A percentile compares a stretch with the other conserved stretches of the same genome.
These are phyloP conservation scores for Drosophila orena DNA, from an alignment of 1,140 invertebrate genomes.

Conservation along the genomic window DNA sequence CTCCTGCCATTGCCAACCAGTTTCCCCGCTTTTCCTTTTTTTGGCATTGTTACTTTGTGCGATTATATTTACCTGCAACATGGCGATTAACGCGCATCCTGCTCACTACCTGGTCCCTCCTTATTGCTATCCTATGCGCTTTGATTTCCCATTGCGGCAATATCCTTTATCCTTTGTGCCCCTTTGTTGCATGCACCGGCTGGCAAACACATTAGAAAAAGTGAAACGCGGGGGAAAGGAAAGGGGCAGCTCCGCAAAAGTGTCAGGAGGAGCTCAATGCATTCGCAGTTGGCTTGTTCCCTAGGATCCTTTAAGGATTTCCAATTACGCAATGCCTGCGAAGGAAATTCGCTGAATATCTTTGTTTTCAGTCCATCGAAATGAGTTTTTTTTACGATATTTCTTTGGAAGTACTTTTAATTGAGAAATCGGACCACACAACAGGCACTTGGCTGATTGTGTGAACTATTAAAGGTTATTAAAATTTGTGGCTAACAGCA, in stretches of 20 bases:
- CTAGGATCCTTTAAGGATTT: slow-evolving; percentile 24
- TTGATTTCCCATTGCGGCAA: slow-evolving; percentile 59
- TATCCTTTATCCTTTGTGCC: slow-evolving; percentile 62
- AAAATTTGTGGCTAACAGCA: neutral
- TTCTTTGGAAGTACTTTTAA: slow-evolving; percentile 51
- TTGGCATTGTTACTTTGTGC: slow-evolving; percentile 63
- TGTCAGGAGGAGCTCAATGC: slow-evolving; percentile 23
- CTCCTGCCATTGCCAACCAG: slow-evolving; percentile 4
- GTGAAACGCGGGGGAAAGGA: slow-evolving; percentile 32
- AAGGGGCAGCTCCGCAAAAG: slow-evolving; percentile 19
- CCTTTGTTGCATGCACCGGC: slow-evolving; percentile 66
- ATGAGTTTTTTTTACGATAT: slow-evolving; percentile 46
- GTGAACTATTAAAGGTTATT: neutral
- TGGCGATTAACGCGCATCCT: slow-evolving; percentile 65
- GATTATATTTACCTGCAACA: slow-evolving; percentile 69
- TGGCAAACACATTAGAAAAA: slow-evolving; percentile 63
- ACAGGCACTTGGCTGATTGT: slow-evolving; percentile 1
- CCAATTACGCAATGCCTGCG: slow-evolving; percentile 51
- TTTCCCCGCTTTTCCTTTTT: slow-evolving; percentile 14
- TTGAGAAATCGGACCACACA: slow-evolving; percentile 47
- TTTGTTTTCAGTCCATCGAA: slow-evolving; percentile 18
- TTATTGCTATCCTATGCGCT: slow-evolving; percentile 56
- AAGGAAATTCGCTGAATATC: slow-evolving; percentile 42
- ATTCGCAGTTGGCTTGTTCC: slow-evolving; percentile 28
- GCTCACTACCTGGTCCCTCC: slow-evolving; percentile 28